Base-by-base conservation (phyloP, 2,797 vertebrate species). In the Brachyrhaphis roseni region DNA sequence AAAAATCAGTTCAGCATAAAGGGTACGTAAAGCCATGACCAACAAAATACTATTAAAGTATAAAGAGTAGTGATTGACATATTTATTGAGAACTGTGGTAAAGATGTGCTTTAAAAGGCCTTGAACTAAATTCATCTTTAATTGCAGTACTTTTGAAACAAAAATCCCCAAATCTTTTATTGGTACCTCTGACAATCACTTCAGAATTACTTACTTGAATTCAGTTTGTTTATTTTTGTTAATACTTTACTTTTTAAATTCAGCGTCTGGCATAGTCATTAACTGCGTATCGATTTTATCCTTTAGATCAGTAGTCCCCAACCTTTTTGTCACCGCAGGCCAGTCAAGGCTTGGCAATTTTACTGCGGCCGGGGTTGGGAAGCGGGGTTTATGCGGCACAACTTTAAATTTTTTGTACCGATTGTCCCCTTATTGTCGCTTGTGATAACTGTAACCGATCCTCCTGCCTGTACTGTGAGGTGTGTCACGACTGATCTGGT, bases 11-110 rank as follows among this genome's bases (percentile, higher is more conserved):
- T 77, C 0, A 4, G 51, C 23, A 59, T 45, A 74, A 76, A n/a
- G 70, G 28, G 75, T 23, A 77, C 13, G 49, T 66, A 74, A 77
- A 75, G 41, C 39, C 41, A 39, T 39, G 66, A 72, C 41, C 72
- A 82, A 51, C 18, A 49, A 11, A 11, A 15, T 20, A 41, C 68
- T 71, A 8, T 45, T 71, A 43, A 71, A 71, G 23, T n/a, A 71
- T 45, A 45, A 28, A 59, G 55, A 59, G 55, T 7, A 36, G 62
- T 20, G 15, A 31, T 36, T 26, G 68, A 2, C 68, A n/a, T 26
- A 43, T 43, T 45, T 45, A 45, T 45, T 71, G 66, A 41, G 23
- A n/a, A 45, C 39, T 41, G 11, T n/a, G 23, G 39, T 43, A n/a
- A 28, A 70, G 26, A 41, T 41, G 64, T 68, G 26, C 23, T n/a